Evolutionary conservation across 2,888 invertebrate genomes (phyloP).

Genomic region (Phlogophora meticulosa): DNA sequence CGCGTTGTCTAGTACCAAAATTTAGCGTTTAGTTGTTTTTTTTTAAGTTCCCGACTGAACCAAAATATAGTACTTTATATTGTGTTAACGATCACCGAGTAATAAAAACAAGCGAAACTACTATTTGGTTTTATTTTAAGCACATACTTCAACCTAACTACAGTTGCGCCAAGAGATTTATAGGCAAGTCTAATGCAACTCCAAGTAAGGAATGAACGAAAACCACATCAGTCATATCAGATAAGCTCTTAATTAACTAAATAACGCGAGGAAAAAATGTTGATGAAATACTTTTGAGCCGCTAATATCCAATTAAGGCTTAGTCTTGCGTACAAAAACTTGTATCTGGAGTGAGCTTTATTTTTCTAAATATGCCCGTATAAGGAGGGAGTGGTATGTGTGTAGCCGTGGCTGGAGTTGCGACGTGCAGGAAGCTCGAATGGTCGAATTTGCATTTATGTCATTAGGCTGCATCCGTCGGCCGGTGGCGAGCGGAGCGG

Average conservation of each 20-base stretch:
- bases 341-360: constrained; percentile 46
- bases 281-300: constrained; percentile 74
- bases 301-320: constrained; percentile 76
- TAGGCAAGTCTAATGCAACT: constrained; percentile 55
- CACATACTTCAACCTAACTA: constrained; percentile 56
- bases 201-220: constrained; percentile 65
- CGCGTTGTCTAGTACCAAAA: constrained; percentile 86
- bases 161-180: constrained; percentile 51
- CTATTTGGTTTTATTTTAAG: constrained; percentile 65
- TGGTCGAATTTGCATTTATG: constrained; percentile 89
- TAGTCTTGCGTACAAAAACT: constrained; percentile 71
- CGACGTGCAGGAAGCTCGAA: constrained; percentile 83
- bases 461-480: constrained; percentile 85
- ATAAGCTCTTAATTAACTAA: constrained; percentile 78
- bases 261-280: constrained; percentile 73
- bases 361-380: constrained; percentile 66
- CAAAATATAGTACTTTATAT: constrained; percentile 88
- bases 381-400: constrained; percentile 56
- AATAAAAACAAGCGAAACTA: constrained; percentile 83
- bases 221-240: constrained; percentile 66
- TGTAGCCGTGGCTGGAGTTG: constrained; percentile 52
- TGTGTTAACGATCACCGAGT: constrained; percentile 86
- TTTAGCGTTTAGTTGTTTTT: constrained; percentile 85
- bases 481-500: constrained; percentile 4
- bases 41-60: constrained; percentile 91